Conservation (phyloP, 2,113 vertebrate genomes). For the Oophaga pumilio region DNA sequence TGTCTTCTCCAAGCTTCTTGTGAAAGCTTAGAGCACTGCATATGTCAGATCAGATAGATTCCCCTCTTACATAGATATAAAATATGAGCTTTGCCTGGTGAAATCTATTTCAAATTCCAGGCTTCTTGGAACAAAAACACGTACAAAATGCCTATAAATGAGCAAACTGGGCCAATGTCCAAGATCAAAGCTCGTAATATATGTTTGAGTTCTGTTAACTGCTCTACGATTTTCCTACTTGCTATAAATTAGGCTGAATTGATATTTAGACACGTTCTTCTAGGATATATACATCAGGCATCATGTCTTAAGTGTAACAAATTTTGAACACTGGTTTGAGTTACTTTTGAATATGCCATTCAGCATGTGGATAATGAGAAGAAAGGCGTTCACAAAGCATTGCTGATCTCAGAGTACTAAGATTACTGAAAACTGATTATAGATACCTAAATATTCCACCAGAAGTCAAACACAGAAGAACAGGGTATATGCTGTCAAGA, state of each 20-base stretch:
- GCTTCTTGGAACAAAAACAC: slow-evolving; percentile 51
- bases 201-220: slow-evolving; percentile 27
- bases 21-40: slow-evolving; percentile 47
- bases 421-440: background rate
- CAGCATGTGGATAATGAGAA: slow-evolving; percentile 19
- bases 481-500: no score
- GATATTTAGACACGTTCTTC: slow-evolving; percentile 45
- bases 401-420: background rate
- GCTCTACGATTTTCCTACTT: slow-evolving; percentile 22
- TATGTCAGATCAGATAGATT: slow-evolving; percentile 56
- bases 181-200: slow-evolving; percentile 54
- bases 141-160: slow-evolving; percentile 40
- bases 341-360: slow-evolving; percentile 11
- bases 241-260: slow-evolving; percentile 49
- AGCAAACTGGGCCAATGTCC: slow-evolving; percentile 36
- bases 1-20: slow-evolving; percentile 47
- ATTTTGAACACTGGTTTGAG: slow-evolving; percentile 1
- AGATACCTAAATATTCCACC: background rate
- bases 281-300: slow-evolving; percentile 34
- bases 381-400: background rate
- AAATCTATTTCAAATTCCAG: slow-evolving; percentile 53
- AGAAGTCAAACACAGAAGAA: background rate
- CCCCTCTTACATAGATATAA: slow-evolving; percentile 49
- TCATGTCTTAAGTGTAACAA: slow-evolving; percentile 39
- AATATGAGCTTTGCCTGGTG: slow-evolving; percentile 47